These are phyloP conservation scores for Drosophila kuntzei DNA, from an alignment of 2,888 invertebrate species.

Conservation along the genomic window DNA sequence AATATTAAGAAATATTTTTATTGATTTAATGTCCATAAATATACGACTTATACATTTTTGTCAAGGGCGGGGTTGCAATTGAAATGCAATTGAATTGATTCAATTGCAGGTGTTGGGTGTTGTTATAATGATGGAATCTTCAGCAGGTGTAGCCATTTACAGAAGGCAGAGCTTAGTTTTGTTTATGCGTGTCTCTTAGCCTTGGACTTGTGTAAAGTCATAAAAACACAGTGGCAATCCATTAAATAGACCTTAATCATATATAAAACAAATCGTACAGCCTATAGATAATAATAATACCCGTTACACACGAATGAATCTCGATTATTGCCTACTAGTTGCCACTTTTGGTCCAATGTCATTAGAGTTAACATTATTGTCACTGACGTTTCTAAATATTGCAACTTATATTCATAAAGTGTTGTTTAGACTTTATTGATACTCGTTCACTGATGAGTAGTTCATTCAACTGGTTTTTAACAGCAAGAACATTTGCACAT, in stretches of 20 bases:
- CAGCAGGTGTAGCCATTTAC: conserved; percentile 61
- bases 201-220: conserved; percentile 19
- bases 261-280: conserved; percentile 15
- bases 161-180: conserved; percentile 12
- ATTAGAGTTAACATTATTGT: conserved; percentile 40
- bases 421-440: conserved; percentile 25
- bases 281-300: conserved; percentile 18
- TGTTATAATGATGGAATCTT: conserved; percentile 46
- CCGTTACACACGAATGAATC: conserved; percentile 57
- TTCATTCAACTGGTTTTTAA: conserved; percentile 52
- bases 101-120: neutral
- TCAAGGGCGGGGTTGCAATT: too few species aligned
- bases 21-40: neutral
- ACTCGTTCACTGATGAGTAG: conserved; percentile 25
- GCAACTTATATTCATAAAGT: conserved; percentile 34
- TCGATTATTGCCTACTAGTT: conserved; percentile 38
- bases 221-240: conserved; percentile 3
- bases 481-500: conserved; percentile 20
- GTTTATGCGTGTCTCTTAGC: neutral
- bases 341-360: conserved; percentile 46
- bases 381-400: conserved; percentile 23
- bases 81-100: neutral
- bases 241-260: conserved; percentile 7
- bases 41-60: neutral
- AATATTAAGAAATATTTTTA: neutral